Conservation (phyloP, 2,797 vertebrate genomes). For the Cichlasoma orientale region DNA sequence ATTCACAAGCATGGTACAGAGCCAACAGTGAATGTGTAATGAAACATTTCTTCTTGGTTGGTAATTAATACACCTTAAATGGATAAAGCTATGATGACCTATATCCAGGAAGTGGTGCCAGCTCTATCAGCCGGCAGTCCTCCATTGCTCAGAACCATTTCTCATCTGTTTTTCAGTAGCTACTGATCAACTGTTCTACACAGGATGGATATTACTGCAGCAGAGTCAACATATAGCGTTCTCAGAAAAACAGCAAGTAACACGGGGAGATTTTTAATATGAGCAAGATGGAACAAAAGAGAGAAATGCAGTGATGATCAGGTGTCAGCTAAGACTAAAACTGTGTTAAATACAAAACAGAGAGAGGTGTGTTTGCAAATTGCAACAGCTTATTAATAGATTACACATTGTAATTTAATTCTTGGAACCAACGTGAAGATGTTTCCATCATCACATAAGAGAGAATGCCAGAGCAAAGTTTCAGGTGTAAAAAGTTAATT, state of each 20-base stretch:
- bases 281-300: neutral
- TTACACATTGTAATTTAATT: neutral
- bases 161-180: slow-evolving; percentile 66
- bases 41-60: slow-evolving; percentile 39
- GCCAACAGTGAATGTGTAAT: slow-evolving; percentile 23
- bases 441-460: neutral
- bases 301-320: neutral
- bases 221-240: neutral
- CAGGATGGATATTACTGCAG: slow-evolving; percentile 77
- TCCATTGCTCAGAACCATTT: slow-evolving; percentile 67
- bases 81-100: slow-evolving; percentile 43
- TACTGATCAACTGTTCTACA: slow-evolving; percentile 76
- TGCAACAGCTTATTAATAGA: neutral
- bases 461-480: neutral
- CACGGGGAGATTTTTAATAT: neutral
- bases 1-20: neutral
- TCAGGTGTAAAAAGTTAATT: neutral
- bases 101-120: slow-evolving; percentile 42
- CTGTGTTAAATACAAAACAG: neutral
- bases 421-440: neutral
- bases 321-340: neutral
- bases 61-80: slow-evolving; percentile 58
- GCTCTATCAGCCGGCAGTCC: slow-evolving; percentile 24
- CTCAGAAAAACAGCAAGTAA: neutral
- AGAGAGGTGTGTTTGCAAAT: neutral